A percentile compares a stretch with the other conserved stretches of the same genome.
Evolutionary conservation across 2,113 vertebrate species (phyloP).

Genomic region (Delphinus delphis): DNA sequence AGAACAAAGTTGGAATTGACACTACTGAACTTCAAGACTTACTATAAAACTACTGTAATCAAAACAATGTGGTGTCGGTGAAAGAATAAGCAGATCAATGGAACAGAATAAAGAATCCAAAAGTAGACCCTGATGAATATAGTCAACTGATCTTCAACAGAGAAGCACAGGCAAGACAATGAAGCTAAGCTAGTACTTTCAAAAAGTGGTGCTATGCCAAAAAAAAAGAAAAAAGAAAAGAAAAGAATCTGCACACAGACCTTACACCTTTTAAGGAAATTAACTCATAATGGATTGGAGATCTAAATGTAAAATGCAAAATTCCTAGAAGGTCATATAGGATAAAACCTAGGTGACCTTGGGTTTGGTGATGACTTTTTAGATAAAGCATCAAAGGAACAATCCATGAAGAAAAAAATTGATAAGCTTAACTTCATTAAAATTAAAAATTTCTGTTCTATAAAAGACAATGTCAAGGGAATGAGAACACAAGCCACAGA

Average conservation of each 20-base stretch:
- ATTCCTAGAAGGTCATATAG: not conserved
- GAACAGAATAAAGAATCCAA: not conserved
- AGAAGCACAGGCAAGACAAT: not conserved
- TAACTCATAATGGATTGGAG: not conserved
- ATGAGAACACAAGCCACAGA: not conserved
- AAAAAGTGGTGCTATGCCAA: not conserved
- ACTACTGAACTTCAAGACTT: not conserved
- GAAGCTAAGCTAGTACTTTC: not conserved
- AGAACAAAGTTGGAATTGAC: not conserved
- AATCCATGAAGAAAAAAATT: not conserved
- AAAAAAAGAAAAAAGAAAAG: too few species aligned
- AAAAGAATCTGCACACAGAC: not conserved
- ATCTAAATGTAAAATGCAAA: not conserved
- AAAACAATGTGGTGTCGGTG: not conserved
- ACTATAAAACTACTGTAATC: not conserved
- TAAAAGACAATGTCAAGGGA: not conserved
- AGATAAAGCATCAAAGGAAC: not conserved
- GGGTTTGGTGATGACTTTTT: not conserved
- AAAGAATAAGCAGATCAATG: not conserved
- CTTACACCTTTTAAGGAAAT: not conserved
- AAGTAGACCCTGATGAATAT: not conserved
- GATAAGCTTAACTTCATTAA: not conserved
- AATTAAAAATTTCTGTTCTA: not conserved
- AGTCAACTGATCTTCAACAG: not conserved
- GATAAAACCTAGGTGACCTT: not conserved